Evolutionary conservation across 2,113 vertebrate genomes (phyloP), one percentile per base, ranked within the genome.

Genomic region (Grammomys dolichurus): DNA sequence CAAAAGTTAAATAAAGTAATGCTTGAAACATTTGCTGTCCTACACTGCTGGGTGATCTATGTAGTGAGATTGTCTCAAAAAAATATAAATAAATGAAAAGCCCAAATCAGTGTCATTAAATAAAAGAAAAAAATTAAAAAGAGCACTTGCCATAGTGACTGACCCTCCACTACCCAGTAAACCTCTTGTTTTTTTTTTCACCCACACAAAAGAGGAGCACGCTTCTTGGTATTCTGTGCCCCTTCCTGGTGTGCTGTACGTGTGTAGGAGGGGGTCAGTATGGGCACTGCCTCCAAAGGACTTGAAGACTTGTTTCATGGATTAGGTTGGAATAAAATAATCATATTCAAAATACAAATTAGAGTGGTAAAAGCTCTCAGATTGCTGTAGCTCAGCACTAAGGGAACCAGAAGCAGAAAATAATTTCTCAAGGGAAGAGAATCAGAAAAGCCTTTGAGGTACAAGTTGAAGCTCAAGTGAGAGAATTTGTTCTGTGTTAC

Each of bases 191-290:
- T 17, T 5, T 4, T 22, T 4, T 22, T 86, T 69, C 5, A 48
- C 63, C 10, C 63, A 14, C 9, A 48, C 0, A 0, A 10, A 86
- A 20, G 48, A 11, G 7, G 40, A 24, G 26, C 16, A 20, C 19
- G 9, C 28, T 48, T 48, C 2, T 69, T 43, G 36, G 5, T 20
- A 16, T 22, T 86, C 63, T 67, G 43, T 36, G 28, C 28, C 16
- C 40, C 40, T 48, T 67, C 17, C 43, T 4, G 11, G 43, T 1
- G 1, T 13, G 28, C 80, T 84, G 56, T 43, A 10, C 0, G 0
- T 26, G 54, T 33, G 33, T 31, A 7, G 40, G 33, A 67, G 3
- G 12, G 40, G 20, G 2, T 48, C 40, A 48, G 9, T 36, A 63
- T 63, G 31, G 43, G 31, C 63, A 67, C 36, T 51, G 17, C 17